Base-by-base conservation (phyloP, 2,888 invertebrate genomes). In the Euzetes globulus region DNA sequence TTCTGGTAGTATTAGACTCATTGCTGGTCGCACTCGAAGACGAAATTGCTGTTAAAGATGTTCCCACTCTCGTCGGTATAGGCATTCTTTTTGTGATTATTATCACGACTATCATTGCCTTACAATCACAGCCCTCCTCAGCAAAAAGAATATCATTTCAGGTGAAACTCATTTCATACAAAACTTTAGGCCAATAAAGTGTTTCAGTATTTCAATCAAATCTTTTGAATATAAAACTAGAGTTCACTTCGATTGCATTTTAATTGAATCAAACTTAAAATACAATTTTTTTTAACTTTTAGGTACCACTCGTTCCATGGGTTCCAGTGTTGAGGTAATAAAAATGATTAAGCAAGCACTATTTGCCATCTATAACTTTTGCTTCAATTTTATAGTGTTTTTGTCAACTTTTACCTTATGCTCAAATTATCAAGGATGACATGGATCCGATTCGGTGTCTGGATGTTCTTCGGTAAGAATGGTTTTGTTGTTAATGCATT, bases 361-460 rank as follows among this genome's bases (percentile, higher is more conserved):
- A 17, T 47, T 41, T 41, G 41, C 13, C 1, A 55, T 11, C 7
- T 55, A 15, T 27, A 50, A 50, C 4, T 58, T 65, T 19, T 22
- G 1, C 22, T 17, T 33, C 27, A 1, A 7, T 2, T 65, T 37
- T 65, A 1, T 37, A 65, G 75, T 50, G 70, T 77, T 37, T 65
- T 77, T 45, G 70, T 73, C 15, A 77, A 77, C 68, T 68, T 73
- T 27, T 77, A 76, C 37, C 55, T 77, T 6, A 77, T 77, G 77
- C 50, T 77, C 41, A 73, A 76, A 58, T 45, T 77, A 25, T 76
- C 77, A 11, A 79, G 82, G 0, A 85, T 87, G 77, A 94, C 94
- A 0, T 94, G 94, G 94, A 85, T 92, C n/a, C 84, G 92, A 78
- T 91, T 93, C 81, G 84, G 84, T 4, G 84, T 91, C 41, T 94